phyloP scores from a whole-genome alignment of 2,888 invertebrate species.

The Harpalus rubripes region DNA sequence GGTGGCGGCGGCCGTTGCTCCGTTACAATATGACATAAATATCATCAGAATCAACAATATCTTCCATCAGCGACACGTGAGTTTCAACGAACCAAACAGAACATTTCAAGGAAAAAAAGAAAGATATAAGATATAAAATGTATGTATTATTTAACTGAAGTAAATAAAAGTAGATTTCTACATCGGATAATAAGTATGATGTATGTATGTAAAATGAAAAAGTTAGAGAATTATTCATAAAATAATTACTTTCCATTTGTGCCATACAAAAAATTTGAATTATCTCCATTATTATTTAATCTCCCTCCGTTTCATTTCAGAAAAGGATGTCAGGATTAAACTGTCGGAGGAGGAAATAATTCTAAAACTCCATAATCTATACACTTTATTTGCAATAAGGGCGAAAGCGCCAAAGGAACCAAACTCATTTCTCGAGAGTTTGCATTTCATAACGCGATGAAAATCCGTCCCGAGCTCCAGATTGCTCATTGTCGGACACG shows the following conservation, averaged over 20 bases:
- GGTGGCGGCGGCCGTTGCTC: too few relatives aligned
- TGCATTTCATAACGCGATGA: constrained; percentile 48
- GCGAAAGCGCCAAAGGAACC: not conserved
- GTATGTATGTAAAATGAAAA: not conserved
- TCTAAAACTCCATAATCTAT: constrained; percentile 21
- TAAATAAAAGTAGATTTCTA: too few relatives aligned
- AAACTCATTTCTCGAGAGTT: constrained; percentile 40
- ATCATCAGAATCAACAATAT: too few relatives aligned
- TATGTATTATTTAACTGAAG: too few relatives aligned
- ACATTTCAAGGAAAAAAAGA: too few relatives aligned
- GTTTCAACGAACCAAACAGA: too few relatives aligned
- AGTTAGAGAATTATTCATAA: not conserved
- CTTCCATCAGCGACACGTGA: too few relatives aligned
- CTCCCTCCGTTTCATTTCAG: constrained; percentile 6
- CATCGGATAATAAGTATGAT: too few relatives aligned
- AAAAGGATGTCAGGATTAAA: constrained; percentile 13
- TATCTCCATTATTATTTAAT: not conserved
- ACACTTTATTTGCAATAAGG: constrained; percentile 42
- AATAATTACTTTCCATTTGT: not conserved
- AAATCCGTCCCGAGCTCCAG: constrained; percentile 29
- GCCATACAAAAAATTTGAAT: not conserved
- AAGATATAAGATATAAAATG: too few relatives aligned
- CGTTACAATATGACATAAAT: too few relatives aligned
- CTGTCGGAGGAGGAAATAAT: constrained; percentile 10
- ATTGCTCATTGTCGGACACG: constrained; percentile 49